Evolutionary conservation across 1,140 invertebrate species (phyloP).

Genomic region (roundworm (Caenorhabditis elegans)): WBcel235 BX284603.4:2163001-2163500

Average conservation of each 20-base stretch:
- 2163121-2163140: no score
- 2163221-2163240: no score
- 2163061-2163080: no score
- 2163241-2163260: background rate
- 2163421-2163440: conserved; percentile 28
- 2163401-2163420: conserved; percentile 43
- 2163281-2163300: conserved; percentile 2
- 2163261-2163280: background rate
- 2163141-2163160: no score
- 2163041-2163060: no score
- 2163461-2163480: conserved; percentile 17
- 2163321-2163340: background rate
- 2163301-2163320: background rate
- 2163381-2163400: conserved; percentile 41
- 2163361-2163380: conserved; percentile 43
- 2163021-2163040: no score
- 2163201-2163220: no score
- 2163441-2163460: conserved; percentile 7
- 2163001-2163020: no score
- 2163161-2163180: no score
- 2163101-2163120: no score
- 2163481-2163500: background rate
- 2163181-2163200: no score
- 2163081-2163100: no score
- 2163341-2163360: conserved; percentile 21